Conservation (phyloP, 2,113 vertebrate species). For the Aplodontia rufa region DNA sequence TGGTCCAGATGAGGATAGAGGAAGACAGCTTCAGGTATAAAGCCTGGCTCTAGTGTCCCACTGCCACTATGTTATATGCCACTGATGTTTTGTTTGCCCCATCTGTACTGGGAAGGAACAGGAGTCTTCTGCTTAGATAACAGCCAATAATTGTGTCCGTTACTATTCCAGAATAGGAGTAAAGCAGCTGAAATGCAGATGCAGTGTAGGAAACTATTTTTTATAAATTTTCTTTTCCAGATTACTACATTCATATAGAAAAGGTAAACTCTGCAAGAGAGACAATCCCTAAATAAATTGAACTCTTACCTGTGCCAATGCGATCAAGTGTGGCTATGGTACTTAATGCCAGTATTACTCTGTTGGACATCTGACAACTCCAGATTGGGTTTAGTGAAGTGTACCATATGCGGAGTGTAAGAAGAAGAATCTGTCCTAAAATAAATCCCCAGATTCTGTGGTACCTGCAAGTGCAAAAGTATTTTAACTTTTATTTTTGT, state of each 20-base stretch:
- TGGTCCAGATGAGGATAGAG: neutral
- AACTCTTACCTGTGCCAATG: constrained; percentile 75
- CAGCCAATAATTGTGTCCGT: accelerated
- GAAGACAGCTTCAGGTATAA: neutral
- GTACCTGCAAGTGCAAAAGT: constrained; percentile 77
- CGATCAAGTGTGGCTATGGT: constrained; percentile 76
- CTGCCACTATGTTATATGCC: neutral
- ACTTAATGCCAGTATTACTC: constrained; percentile 72
- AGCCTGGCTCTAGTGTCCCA: neutral
- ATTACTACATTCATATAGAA: neutral
- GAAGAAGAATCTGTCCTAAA: constrained; percentile 83
- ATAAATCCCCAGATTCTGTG: constrained; percentile 85
- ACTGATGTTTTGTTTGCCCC: neutral
- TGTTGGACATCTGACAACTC: constrained; percentile 78
- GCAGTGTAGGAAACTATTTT: neutral
- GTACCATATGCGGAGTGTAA: constrained; percentile 85
- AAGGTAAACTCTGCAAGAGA: constrained; percentile 1
- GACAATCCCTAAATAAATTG: neutral
- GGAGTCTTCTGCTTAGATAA: neutral
- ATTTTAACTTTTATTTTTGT: too few relatives aligned
- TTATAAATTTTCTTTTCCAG: neutral
- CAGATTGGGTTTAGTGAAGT: constrained; percentile 85
- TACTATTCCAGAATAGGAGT: neutral
- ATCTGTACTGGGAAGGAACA: neutral
- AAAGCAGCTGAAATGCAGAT: neutral